Base-by-base conservation (phyloP, 2,888 invertebrate genomes). In the Trichogramma evanescens region DNA sequence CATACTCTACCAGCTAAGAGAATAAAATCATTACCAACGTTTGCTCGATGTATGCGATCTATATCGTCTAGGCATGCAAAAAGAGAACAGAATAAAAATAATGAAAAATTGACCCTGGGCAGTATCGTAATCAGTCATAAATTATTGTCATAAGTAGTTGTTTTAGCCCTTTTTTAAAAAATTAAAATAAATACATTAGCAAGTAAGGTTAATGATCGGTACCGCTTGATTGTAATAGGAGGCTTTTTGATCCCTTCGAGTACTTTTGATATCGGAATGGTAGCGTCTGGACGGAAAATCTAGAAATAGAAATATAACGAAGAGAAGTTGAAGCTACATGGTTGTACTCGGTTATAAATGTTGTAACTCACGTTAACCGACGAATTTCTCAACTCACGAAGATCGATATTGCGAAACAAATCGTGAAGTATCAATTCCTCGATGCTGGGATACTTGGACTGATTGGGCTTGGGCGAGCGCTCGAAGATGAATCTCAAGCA, bases 391-490 rank as follows among this genome's bases (percentile, higher is more conserved):
- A 95, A 84, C 81, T 94, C 94, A 56, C 93, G 83, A 65, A 95
- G 83, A 78, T 93, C 93, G 65, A 95, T 91, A 75, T 91, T 90
- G 68, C 91, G 82, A 80, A 95, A 95, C 67, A 94, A 84, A 74
- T 92, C 91, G 72, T 90, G 89, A 55, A 90, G 82, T 59, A 91
- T 81, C 70, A 95, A 81, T 74, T 93, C 91, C 73, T 92, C 91
- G 46, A 93, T 81, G 57, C 82, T 84, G 54, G 91, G 91, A 67
- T 87, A 86, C 62, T 85, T 84, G 66, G 80, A 80, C 68, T 81
- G 81, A n/a, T 82, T 80, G 61, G 86, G 83, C 58, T 61, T 62
- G 61, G 86, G 83, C 58, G 60, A 62, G 44, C 65, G 63, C 61
- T 89, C 86, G 77, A 93, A 92, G 72, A 93, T 90, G 69, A 86